Evolutionary conservation across 1,140 invertebrate species (phyloP), one percentile per base, ranked within the genome.

Genomic region (Drosophila trapezifrons): DNA sequence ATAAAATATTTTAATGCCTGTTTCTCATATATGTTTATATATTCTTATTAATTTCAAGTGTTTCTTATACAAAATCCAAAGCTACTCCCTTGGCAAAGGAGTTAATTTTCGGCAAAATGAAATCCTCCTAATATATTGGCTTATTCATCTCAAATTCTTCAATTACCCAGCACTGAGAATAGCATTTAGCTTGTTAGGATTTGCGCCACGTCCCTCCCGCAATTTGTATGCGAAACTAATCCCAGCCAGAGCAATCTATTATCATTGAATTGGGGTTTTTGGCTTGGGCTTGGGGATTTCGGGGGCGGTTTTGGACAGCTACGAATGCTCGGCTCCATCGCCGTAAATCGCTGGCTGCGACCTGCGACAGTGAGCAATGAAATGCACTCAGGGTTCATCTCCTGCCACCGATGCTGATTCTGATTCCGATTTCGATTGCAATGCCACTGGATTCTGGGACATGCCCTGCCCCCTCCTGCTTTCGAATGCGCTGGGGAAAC

Each of bases 361-460:
- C 63, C 73, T 60, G 72, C 66, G 82, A 86, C 83, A 87, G 79
- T 86, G 84, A 86, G 82, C 79, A 86, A 87, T 86, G 82, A 87
- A 86, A 83, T 86, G 83, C 82, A 87, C 79, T 86, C 82, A 79
- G 67, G 70, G 71, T 72, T 76, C 79, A 83, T 86, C 83, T 76
- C 69, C 64, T 51, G 72, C 71, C 80, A 70, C 55, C 60, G 37
- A 40, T 54, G 51, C 51, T 37, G 51, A 54, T 54, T 37, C 49
- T 35, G 49, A 63, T 42, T 63, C 37, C 54, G 13, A 59, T 38
- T 59, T 15, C 54, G 35, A 29, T 63, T 20, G 59, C 59, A 40
- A 12, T 54, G 51, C 51, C 51, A 54, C 58, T 52, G 27, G 65
- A 76, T 78, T 76, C 60, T 60, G 66, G 46, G 42, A 22, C 58